Conservation (phyloP, 2,113 vertebrate species). For the Charina bottae region DNA sequence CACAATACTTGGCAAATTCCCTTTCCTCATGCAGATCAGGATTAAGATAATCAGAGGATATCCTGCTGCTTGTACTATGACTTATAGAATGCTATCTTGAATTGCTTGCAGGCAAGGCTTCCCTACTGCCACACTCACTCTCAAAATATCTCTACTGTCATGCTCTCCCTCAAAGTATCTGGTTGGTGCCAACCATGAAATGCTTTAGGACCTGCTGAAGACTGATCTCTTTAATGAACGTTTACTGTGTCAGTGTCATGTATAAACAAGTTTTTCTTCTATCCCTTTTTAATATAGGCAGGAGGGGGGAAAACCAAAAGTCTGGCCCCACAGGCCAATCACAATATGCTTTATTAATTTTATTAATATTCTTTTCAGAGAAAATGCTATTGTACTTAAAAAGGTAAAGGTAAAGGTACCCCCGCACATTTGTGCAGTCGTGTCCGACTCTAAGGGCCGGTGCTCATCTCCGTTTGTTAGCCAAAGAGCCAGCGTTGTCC, state of each 20-base stretch:
- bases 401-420: too few species aligned
- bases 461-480: too few species aligned
- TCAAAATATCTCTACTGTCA: neutral
- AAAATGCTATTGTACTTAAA: neutral
- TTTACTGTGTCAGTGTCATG: neutral
- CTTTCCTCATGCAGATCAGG: neutral
- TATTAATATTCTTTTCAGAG: neutral
- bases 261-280: neutral
- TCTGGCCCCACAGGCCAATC: neutral
- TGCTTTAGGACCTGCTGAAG: neutral
- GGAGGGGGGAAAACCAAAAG: neutral
- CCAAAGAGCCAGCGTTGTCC: too few species aligned
- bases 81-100: neutral
- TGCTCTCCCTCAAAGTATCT: neutral
- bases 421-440: too few species aligned
- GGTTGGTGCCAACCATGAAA: neutral
- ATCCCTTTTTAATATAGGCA: neutral
- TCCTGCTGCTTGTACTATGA: neutral
- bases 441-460: too few species aligned
- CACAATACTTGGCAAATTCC: neutral
- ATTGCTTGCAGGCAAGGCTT: neutral
- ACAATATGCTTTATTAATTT: neutral
- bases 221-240: neutral
- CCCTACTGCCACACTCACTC: neutral
- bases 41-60: neutral